Conservation (phyloP, 35 echinoderm and acorn worm species). For the Chiridota heheva region DNA sequence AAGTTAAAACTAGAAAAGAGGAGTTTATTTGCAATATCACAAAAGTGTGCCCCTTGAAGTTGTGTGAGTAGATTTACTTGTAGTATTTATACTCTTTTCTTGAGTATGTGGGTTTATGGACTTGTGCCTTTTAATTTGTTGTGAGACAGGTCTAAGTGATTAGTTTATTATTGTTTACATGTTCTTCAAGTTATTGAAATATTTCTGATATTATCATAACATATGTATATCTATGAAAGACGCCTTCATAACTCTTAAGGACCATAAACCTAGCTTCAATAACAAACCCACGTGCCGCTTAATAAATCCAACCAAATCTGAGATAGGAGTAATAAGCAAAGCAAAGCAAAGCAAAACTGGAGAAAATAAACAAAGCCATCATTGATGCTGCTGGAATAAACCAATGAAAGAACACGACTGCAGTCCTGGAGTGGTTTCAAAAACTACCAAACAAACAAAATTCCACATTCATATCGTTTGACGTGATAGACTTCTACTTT, state of each 20-base stretch:
- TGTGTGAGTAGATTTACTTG: no score
- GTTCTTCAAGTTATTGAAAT: no score
- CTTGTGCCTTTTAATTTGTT: no score
- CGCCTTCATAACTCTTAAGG: no score
- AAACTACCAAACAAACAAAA: conserved; percentile 4
- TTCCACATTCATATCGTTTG: neutral
- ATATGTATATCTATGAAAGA: no score
- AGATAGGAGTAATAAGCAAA: neutral
- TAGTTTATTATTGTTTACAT: no score
- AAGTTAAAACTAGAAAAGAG: neutral
- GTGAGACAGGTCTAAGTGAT: no score
- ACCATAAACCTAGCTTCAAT: no score
- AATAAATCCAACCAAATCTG: neutral
- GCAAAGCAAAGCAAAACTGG: no score
- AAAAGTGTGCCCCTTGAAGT: conserved; percentile 5
- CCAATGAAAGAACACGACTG: neutral
- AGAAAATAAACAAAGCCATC: neutral
- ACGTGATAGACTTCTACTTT: conserved; percentile 1
- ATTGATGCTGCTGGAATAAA: neutral
- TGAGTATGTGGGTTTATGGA: no score
- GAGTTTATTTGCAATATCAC: conserved; percentile 3
- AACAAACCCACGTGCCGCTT: neutral
- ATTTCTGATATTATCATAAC: no score
- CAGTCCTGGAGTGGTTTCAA: conserved; percentile 24
- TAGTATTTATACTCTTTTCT: no score